Evolutionary conservation across 2,113 vertebrate species (phyloP).

Genomic region (Gila orcuttii): DNA sequence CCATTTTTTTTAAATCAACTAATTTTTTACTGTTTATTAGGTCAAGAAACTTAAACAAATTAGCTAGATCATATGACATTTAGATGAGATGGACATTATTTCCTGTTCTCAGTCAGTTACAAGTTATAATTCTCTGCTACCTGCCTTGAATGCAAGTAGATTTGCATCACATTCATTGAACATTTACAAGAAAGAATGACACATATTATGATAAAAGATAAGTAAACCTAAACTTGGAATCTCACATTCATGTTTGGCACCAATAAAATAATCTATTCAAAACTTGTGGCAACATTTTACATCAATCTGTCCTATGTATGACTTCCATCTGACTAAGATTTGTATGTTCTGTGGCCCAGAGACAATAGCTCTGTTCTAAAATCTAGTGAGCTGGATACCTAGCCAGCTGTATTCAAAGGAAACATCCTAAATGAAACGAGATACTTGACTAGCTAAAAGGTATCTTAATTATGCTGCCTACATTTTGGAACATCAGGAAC

Average conservation of each 20-base stretch:
- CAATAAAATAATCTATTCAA: background rate
- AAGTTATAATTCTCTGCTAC: background rate
- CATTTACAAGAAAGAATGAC: constrained; percentile 6
- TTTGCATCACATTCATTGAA: constrained; percentile 15
- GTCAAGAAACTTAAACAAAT: background rate
- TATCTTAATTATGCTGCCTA: background rate
- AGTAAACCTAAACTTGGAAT: background rate
- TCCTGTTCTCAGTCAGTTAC: background rate
- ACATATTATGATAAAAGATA: background rate
- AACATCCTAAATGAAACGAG: background rate
- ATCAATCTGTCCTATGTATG: background rate
- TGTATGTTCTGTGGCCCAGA: background rate
- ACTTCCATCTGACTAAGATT: constrained; percentile 5
- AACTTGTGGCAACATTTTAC: background rate
- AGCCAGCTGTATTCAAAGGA: background rate
- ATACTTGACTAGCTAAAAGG: background rate
- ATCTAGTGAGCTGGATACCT: background rate
- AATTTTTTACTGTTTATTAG: constrained; percentile 15
- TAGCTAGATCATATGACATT: constrained; percentile 4
- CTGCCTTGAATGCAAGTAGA: background rate
- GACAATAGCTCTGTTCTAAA: background rate
- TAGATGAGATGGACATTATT: background rate
- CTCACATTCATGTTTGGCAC: constrained; percentile 8
- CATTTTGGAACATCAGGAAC: background rate
- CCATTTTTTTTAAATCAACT: background rate